Evolutionary conservation across 2,888 invertebrate genomes (phyloP).

Genomic region (Pachliopta kotzebuea): DNA sequence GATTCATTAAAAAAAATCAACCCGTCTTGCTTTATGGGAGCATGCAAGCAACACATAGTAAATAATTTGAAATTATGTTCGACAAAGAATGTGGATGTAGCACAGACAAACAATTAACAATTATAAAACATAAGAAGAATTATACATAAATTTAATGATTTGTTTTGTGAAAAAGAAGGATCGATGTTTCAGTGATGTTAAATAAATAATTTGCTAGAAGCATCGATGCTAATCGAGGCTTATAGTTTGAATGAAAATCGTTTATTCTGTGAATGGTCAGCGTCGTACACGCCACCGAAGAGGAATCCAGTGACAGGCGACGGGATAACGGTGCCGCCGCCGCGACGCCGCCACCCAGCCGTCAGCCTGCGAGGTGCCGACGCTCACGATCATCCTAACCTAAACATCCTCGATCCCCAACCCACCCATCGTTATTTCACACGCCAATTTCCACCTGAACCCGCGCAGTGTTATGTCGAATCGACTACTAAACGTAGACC

Average conservation of each 20-base stretch:
- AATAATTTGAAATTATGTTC: constrained; percentile 29
- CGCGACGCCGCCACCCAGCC: constrained; percentile 71
- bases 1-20: constrained; percentile 6
- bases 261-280: constrained; percentile 76
- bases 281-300: constrained; percentile 74
- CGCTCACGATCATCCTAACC: constrained; percentile 43
- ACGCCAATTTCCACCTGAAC: constrained; percentile 63
- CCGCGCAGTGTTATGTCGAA: constrained; percentile 69
- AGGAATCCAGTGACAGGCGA: constrained; percentile 84
- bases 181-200: constrained; percentile 28
- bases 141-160: not conserved
- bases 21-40: constrained; percentile 26
- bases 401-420: constrained; percentile 51
- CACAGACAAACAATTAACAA: constrained; percentile 22
- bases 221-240: constrained; percentile 34
- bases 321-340: constrained; percentile 78
- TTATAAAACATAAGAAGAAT: constrained; percentile 12
- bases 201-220: constrained; percentile 3
- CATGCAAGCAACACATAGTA: constrained; percentile 27
- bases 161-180: constrained; percentile 28
- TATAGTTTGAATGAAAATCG: constrained; percentile 64
- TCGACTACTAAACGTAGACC: constrained; percentile 57
- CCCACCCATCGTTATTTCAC: constrained; percentile 69
- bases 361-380: constrained; percentile 76
- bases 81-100: constrained; percentile 25